Evolutionary conservation across 1,140 invertebrate genomes (phyloP).

Genomic region (Zaprionus gabonicus): DNA sequence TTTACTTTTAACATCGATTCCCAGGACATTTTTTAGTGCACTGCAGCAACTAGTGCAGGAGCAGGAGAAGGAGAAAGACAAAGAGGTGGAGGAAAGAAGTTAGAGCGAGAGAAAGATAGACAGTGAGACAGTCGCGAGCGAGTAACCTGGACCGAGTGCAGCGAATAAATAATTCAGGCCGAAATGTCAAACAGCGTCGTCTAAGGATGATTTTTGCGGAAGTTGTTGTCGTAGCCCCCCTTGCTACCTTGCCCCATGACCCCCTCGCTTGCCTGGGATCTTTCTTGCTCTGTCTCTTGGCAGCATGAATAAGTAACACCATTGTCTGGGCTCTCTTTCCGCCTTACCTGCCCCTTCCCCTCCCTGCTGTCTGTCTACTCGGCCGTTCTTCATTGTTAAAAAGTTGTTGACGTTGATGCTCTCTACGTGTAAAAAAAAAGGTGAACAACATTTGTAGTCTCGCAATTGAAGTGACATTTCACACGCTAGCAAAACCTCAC

Average conservation of each 20-base stretch:
- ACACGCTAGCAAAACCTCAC: slow-evolving; percentile 33
- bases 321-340: slow-evolving; percentile 56
- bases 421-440: slow-evolving; percentile 74
- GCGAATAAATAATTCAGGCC: slow-evolving; percentile 77
- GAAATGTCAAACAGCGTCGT: slow-evolving; percentile 78
- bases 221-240: slow-evolving; percentile 54
- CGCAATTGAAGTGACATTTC: slow-evolving; percentile 75
- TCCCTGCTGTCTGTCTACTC: slow-evolving; percentile 18
- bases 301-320: slow-evolving; percentile 75
- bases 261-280: background rate
- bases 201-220: slow-evolving; percentile 78
- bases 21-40: slow-evolving; percentile 47
- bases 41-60: slow-evolving; percentile 28
- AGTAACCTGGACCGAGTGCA: slow-evolving; percentile 56
- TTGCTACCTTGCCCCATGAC: background rate
- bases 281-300: slow-evolving; percentile 39
- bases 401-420: slow-evolving; percentile 81
- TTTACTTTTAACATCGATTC: slow-evolving; percentile 76
- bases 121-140: slow-evolving; percentile 13
- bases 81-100: too few species aligned
- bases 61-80: background rate
- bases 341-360: background rate
- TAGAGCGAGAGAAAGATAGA: background rate
- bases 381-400: slow-evolving; percentile 67
- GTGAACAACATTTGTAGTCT: slow-evolving; percentile 81